These are phyloP conservation scores for Chlorocebus sabaeus DNA, from an alignment of 2,113 vertebrate genomes.

Conservation along the genomic window DNA sequence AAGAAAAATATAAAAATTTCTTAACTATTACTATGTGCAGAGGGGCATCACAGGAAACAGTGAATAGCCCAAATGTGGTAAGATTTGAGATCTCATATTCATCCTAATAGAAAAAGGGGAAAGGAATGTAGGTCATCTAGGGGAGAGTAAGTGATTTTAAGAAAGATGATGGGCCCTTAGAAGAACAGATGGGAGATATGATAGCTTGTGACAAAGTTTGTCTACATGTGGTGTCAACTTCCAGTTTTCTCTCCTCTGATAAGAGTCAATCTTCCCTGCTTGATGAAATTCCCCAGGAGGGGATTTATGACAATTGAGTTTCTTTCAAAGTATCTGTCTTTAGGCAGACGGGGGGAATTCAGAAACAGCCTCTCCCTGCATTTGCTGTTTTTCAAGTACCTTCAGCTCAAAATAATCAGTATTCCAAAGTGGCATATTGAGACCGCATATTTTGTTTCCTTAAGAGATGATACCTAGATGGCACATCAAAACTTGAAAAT, in stretches of 20 bases:
- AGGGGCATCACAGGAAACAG: background rate
- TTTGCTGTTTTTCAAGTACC: background rate
- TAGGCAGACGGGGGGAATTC: background rate
- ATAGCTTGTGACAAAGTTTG: background rate
- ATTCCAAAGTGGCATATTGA: background rate
- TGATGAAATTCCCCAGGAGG: background rate
- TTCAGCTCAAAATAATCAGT: background rate
- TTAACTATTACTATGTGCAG: background rate
- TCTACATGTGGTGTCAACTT: background rate
- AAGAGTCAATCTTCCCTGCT: background rate
- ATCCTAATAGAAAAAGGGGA: background rate
- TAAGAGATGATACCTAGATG: background rate
- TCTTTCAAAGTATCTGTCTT: background rate
- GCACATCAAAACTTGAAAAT: background rate
- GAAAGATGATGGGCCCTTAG: background rate
- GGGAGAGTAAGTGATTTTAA: background rate
- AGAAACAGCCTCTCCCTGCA: background rate
- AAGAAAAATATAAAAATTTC: background rate
- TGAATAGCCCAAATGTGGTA: background rate
- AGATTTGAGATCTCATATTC: background rate
- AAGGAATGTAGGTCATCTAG: background rate
- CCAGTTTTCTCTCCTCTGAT: background rate
- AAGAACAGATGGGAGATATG: background rate
- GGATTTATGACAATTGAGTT: background rate
- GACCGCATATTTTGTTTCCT: background rate